Percentiles rank a stretch among this genome's conserved stretches.
Conservation (phyloP, 2,113 vertebrate genomes). For the Polypterus bichir region DNA sequence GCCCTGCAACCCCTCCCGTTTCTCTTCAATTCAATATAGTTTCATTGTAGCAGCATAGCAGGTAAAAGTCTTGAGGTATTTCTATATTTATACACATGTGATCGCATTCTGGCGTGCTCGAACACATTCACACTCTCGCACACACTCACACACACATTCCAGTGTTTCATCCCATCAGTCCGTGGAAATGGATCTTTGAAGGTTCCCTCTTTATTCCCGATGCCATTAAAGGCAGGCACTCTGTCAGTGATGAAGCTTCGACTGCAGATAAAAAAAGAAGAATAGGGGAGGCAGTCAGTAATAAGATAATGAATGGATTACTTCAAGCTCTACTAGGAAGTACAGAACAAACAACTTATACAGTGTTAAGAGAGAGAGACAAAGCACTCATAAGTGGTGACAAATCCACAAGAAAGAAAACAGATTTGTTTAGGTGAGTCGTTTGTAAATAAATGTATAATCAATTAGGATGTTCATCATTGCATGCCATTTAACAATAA, state of each 20-base stretch:
- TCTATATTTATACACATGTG: constrained; percentile 46
- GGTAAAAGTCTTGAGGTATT: constrained; percentile 60
- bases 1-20: not conserved
- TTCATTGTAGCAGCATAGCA: constrained; percentile 59
- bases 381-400: too few relatives aligned
- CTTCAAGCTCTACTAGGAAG: too few relatives aligned
- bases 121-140: constrained; percentile 24
- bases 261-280: constrained; percentile 37
- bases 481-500: too few relatives aligned
- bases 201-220: constrained; percentile 33
- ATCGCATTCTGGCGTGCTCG: not conserved
- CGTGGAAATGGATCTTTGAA: constrained; percentile 27
- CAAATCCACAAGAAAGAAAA: too few relatives aligned
- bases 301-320: too few relatives aligned
- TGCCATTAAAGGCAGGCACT: constrained; percentile 54
- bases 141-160: constrained; percentile 21
- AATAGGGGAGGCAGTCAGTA: not conserved
- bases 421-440: too few relatives aligned
- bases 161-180: constrained; percentile 32
- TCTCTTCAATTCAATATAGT: constrained; percentile 47
- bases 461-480: too few relatives aligned
- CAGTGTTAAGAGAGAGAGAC: too few relatives aligned
- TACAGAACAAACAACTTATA: too few relatives aligned
- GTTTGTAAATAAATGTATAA: too few relatives aligned
- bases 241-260: constrained; percentile 61